A percentile compares a stretch with the other conserved stretches of the same genome.
phyloP scores from a whole-genome alignment of 2,888 invertebrate species.

The Dynastes tityus region DNA sequence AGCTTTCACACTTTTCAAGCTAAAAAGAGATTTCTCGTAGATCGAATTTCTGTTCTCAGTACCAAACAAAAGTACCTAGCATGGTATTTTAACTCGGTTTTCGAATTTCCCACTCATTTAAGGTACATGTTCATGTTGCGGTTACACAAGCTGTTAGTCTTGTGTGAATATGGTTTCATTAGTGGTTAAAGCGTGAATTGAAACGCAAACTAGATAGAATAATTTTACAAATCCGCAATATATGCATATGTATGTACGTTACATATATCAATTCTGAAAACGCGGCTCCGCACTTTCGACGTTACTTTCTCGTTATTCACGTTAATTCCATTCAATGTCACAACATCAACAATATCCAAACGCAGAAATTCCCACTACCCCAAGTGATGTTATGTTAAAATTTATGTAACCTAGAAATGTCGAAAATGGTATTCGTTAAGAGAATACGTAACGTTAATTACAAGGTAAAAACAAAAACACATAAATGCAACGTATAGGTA shows the following conservation, averaged over 20 bases:
- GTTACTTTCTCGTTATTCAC: no score
- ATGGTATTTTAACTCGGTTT: constrained; percentile 21
- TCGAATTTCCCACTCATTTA: constrained; percentile 9
- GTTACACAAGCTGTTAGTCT: not conserved
- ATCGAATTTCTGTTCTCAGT: no score
- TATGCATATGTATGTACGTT: no score
- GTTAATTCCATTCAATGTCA: not conserved
- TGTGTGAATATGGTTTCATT: no score
- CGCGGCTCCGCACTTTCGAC: no score
- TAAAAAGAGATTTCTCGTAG: no score
- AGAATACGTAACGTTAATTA: constrained; percentile 1
- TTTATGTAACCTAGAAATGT: constrained; percentile 14
- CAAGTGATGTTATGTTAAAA: not conserved
- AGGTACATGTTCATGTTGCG: not conserved
- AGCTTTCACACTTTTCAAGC: no score
- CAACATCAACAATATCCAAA: not conserved
- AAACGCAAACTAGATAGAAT: no score
- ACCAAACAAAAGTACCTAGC: no score
- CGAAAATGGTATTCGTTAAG: not conserved
- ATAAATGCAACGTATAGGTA: not conserved
- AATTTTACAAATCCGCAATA: no score
- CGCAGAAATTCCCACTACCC: constrained; percentile 6
- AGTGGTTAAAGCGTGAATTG: no score
- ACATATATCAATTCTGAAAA: no score
- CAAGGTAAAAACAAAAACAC: constrained; percentile 9